These are phyloP conservation scores for Machimus rusticus DNA, from an alignment of 2,888 invertebrate species.

Conservation along the genomic window DNA sequence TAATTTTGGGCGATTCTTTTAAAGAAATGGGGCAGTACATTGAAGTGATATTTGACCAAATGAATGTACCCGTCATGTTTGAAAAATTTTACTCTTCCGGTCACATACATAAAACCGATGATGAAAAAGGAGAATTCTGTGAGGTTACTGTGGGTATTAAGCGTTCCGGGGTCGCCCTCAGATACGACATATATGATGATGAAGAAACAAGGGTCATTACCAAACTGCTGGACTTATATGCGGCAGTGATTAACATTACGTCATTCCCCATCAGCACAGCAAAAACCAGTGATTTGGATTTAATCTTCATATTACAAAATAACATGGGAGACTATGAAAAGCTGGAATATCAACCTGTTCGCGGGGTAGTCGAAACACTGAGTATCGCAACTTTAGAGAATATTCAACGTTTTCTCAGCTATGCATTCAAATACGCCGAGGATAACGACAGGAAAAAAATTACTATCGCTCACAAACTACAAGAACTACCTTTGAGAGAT, in stretches of 20 bases:
- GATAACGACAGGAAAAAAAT: slow-evolving; percentile 50
- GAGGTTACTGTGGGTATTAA: slow-evolving; percentile 54
- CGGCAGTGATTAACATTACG: not conserved
- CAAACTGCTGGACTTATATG: slow-evolving; percentile 29
- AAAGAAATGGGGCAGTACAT: slow-evolving; percentile 48
- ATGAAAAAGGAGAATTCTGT: not conserved
- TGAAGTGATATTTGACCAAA: slow-evolving; percentile 50
- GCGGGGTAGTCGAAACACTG: slow-evolving; percentile 56
- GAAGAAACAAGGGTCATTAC: not conserved
- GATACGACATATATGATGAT: not conserved
- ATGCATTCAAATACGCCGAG: slow-evolving; percentile 51
- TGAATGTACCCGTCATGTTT: slow-evolving; percentile 54
- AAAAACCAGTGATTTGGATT: slow-evolving; percentile 50
- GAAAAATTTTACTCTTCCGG: slow-evolving; percentile 50
- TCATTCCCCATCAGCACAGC: not conserved
- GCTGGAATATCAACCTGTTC: slow-evolving; percentile 56
- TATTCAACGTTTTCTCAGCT: slow-evolving; percentile 50
- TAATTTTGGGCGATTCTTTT: not conserved
- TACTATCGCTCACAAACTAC: slow-evolving; percentile 53
- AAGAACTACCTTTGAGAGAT: slow-evolving; percentile 54
- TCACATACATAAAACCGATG: not conserved
- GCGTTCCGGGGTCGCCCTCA: slow-evolving; percentile 52
- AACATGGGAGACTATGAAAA: slow-evolving; percentile 51
- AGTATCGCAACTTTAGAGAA: slow-evolving; percentile 49
- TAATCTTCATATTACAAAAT: not conserved